phyloP scores from a whole-genome alignment of 2,888 invertebrate species.

The Andrena marginata region DNA sequence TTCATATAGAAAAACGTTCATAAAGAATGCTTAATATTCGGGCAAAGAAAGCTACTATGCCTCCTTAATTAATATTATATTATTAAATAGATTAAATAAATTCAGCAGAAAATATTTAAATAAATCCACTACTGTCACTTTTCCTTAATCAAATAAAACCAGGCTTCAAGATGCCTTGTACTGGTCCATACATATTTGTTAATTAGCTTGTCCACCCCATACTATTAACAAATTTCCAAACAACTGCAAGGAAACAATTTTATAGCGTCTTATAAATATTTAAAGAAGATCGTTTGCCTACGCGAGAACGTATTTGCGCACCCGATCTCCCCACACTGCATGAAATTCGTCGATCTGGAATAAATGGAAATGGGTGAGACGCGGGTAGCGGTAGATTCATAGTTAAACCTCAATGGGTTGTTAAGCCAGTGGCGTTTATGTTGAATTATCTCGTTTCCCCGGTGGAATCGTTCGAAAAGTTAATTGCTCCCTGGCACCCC shows the following conservation, averaged over 20 bases:
- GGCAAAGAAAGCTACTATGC: too few relatives aligned
- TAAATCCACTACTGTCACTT: too few relatives aligned
- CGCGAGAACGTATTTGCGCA: conserved; percentile 17
- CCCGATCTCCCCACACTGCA: background rate
- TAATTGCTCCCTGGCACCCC: conserved; percentile 63
- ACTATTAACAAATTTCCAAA: background rate
- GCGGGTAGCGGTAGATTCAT: conserved; percentile 39
- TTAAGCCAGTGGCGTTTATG: conserved; percentile 71
- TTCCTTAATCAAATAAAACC: too few relatives aligned
- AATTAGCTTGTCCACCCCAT: too few relatives aligned
- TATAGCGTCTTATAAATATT: background rate
- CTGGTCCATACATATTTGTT: too few relatives aligned
- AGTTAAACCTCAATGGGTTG: conserved; percentile 66
- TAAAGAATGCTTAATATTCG: too few relatives aligned
- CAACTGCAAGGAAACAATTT: background rate
- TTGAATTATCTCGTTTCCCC: conserved; percentile 72
- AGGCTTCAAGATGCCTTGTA: too few relatives aligned
- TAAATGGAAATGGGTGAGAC: conserved; percentile 5
- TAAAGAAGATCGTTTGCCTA: background rate
- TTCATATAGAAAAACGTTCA: too few relatives aligned
- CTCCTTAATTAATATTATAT: too few relatives aligned
- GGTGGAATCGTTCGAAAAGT: conserved; percentile 59
- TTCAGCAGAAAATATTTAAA: too few relatives aligned
- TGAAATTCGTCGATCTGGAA: conserved; percentile 15
- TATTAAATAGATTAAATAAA: too few relatives aligned